Evolutionary conservation across 2,113 vertebrate genomes (phyloP).

Genomic region (Ctenomys sociabilis): DNA sequence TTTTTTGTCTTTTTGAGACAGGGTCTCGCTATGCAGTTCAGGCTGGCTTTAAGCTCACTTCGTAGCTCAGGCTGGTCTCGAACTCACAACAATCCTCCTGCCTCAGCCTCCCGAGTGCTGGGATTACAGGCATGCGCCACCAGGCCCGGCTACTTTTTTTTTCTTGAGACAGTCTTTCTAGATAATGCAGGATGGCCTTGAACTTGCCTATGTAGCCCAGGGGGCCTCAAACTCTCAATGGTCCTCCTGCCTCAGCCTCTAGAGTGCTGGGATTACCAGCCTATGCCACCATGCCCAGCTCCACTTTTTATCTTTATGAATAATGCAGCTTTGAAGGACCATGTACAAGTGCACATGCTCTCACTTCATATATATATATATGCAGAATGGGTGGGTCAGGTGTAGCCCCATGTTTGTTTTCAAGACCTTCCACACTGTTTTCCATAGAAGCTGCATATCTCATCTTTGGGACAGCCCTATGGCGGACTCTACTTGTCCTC

Average conservation of each 20-base stretch:
- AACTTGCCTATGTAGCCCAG: neutral
- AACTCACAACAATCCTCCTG: too few species aligned
- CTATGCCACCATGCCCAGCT: neutral
- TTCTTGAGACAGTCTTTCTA: neutral
- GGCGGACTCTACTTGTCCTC: neutral
- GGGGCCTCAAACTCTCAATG: neutral
- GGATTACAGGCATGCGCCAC: too few species aligned
- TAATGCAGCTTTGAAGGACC: neutral
- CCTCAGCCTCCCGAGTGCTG: too few species aligned
- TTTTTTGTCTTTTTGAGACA: too few species aligned
- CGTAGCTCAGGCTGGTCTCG: too few species aligned
- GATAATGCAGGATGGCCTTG: neutral
- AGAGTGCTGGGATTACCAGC: neutral
- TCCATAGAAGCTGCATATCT: too few species aligned
- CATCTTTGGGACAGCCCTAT: rapidly evolving
- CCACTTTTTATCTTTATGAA: neutral
- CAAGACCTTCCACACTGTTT: neutral
- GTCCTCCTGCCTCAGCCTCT: neutral
- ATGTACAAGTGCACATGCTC: too few species aligned
- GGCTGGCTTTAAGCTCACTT: too few species aligned
- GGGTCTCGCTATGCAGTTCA: too few species aligned
- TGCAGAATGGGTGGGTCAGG: neutral
- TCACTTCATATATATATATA: neutral
- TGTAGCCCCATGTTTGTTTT: too few species aligned
- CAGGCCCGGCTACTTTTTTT: too few species aligned